phyloP scores from a whole-genome alignment of 1,140 invertebrate genomes.

The Gonatopus flavifemur region DNA sequence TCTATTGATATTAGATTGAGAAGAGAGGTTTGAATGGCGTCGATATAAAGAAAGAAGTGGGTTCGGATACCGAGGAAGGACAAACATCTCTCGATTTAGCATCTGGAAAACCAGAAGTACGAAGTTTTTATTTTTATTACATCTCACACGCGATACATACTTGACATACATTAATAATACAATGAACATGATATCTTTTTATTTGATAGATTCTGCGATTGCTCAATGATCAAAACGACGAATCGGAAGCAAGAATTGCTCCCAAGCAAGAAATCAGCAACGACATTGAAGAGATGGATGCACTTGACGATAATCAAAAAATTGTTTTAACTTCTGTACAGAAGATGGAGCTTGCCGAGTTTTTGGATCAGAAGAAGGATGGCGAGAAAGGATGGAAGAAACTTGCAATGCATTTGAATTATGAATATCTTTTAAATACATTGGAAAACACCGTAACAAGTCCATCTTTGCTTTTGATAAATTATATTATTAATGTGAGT shows the following conservation, averaged over 20 bases:
- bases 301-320: slow-evolving; percentile 24
- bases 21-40: neutral
- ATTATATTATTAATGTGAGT: slow-evolving; percentile 34
- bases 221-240: slow-evolving; percentile 7
- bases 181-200: slow-evolving; percentile 3
- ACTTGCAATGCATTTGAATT: slow-evolving; percentile 41
- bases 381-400: slow-evolving; percentile 48
- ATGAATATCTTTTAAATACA: slow-evolving; percentile 37
- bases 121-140: neutral
- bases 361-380: too few relatives aligned
- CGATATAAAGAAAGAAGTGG: slow-evolving; percentile 21
- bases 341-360: too few relatives aligned
- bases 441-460: slow-evolving; percentile 22
- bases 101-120: slow-evolving; percentile 44
- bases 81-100: slow-evolving; percentile 48
- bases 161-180: slow-evolving; percentile 6
- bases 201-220: slow-evolving; percentile 33
- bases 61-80: slow-evolving; percentile 37
- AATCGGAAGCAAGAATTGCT: neutral
- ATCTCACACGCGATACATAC: slow-evolving; percentile 9
- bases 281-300: slow-evolving; percentile 14
- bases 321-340: slow-evolving; percentile 40
- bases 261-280: slow-evolving; percentile 26
- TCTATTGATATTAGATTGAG: slow-evolving; percentile 14
- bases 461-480: slow-evolving; percentile 32